These are phyloP conservation scores for Amaurobius ferox DNA, from an alignment of 2,888 invertebrate species.

Conservation along the genomic window DNA sequence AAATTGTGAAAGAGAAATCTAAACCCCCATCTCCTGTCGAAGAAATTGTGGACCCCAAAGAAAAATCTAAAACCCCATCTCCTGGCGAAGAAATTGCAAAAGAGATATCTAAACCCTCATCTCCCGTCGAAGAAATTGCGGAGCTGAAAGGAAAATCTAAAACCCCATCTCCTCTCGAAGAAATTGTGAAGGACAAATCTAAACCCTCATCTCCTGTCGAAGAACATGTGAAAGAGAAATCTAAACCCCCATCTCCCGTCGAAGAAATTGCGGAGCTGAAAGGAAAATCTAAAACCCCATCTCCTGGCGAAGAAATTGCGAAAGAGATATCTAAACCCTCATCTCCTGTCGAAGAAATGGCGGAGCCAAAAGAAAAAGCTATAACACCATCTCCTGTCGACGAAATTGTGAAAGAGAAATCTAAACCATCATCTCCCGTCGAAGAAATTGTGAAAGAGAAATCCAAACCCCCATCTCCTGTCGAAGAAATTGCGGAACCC, in stretches of 20 bases:
- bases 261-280: too few relatives aligned
- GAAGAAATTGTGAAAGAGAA: background rate
- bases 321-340: background rate
- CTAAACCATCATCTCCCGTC: background rate
- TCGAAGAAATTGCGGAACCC: background rate
- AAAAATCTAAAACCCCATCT: background rate
- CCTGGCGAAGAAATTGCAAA: background rate
- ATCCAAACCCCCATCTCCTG: background rate
- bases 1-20: background rate
- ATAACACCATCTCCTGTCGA: background rate
- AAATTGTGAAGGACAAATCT: background rate
- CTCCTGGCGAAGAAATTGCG: background rate
- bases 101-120: background rate
- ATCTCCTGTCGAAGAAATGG: background rate
- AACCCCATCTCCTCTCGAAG: background rate
- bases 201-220: background rate
- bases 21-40: background rate
- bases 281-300: background rate
- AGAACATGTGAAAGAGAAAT: background rate
- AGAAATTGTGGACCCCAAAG: background rate
- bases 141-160: background rate
- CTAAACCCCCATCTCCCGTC: background rate
- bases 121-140: background rate
- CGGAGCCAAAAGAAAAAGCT: background rate
- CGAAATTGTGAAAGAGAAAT: background rate